Base-by-base conservation (phyloP, 92 coral and sea anemone species). In the Muricea muricata region DNA sequence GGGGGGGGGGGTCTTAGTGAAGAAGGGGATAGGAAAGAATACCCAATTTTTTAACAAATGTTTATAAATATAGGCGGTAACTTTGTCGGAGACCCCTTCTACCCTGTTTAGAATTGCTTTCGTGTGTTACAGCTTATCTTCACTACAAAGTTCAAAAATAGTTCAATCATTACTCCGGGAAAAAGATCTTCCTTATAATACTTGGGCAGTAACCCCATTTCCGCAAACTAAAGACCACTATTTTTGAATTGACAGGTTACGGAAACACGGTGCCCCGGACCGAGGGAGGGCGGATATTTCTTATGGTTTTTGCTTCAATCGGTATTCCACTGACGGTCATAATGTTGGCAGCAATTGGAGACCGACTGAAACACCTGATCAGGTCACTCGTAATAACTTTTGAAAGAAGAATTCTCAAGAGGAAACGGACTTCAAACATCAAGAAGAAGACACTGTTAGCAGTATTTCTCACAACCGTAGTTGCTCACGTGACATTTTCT, bases 291-390 rank as follows among this genome's bases (percentile, higher is more conserved):
- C 67, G 81, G n/a, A 76, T 76, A 68, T 76, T 76, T 23, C 81
- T 76, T 31, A 76, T 76, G 26, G 10, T 48, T 76, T 76, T 52
- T 20, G 81, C 81, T 17, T 52, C 42, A n/a, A 26, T 76, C 7
- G 81, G 81, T 11, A 76, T 76, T 24, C 81, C 81, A 25, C 81
- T 76, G 6, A 76, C 55, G 81, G 66, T 48, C 14, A 48, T 76
- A 68, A 76, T 76, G 81, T 55, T 76, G 39, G 55, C 81, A 26
- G 55, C 66, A n/a, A 7, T 76, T 12, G 68, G 81, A 50, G 81
- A 76, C 7, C 52, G 7, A 55, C 34, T 57, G 21, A 76, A 55
- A 13, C 48, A 55, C 24, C 18, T 55, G 11, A 76, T 76, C 81
- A 76, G 42, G 18, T 76, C 68, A 31, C 31, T 25, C 12, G 55